Evolutionary conservation across 2,888 invertebrate genomes (phyloP).

Genomic region (Athripsodes cinereus): DNA sequence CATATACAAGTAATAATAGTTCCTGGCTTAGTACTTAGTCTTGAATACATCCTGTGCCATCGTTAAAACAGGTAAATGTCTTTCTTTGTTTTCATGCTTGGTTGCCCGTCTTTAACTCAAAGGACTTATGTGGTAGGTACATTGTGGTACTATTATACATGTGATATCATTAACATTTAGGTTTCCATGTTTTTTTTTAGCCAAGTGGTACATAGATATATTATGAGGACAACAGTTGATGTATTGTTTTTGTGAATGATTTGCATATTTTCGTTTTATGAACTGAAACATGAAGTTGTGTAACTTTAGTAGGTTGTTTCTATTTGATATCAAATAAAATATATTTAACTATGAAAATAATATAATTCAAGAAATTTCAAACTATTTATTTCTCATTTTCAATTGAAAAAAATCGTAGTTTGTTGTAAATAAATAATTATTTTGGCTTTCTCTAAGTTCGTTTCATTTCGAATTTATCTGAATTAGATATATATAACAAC

Average conservation of each 20-base stretch:
- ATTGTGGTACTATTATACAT: background rate
- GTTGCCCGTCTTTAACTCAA: conserved; percentile 12
- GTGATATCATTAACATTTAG: background rate
- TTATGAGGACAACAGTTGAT: background rate
- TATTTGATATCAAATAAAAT: too few relatives aligned
- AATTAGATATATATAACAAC: too few relatives aligned
- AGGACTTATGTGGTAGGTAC: background rate
- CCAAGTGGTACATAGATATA: background rate
- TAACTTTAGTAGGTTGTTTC: too few relatives aligned
- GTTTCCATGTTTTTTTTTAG: background rate
- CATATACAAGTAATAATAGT: background rate
- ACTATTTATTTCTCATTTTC: too few relatives aligned
- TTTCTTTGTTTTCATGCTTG: conserved; percentile 15
- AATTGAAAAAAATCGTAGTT: too few relatives aligned
- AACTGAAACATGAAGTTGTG: too few relatives aligned
- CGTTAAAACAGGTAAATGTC: conserved; percentile 15
- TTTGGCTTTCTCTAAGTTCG: too few relatives aligned
- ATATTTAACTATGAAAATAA: too few relatives aligned
- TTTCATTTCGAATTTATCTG: too few relatives aligned
- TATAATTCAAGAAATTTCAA: too few relatives aligned
- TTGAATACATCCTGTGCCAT: conserved; percentile 17
- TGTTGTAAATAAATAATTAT: too few relatives aligned
- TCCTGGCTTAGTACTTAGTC: background rate
- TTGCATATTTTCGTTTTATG: background rate
- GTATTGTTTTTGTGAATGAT: background rate